phyloP scores from a whole-genome alignment of 2,797 vertebrate species.

The Hozukius guyotensis region DNA sequence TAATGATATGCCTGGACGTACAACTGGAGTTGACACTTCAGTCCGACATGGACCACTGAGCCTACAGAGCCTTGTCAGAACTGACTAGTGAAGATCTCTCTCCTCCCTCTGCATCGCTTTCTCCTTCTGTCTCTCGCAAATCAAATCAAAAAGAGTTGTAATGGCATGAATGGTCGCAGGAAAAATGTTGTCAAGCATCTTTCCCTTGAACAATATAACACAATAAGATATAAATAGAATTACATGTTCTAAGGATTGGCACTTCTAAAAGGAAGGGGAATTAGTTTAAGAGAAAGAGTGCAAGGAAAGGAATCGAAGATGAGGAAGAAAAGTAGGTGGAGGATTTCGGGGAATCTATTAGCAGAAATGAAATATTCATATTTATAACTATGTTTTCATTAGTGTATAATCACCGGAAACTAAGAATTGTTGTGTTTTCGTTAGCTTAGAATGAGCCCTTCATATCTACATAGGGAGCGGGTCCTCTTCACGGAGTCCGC shows the following conservation, averaged over 20 bases:
- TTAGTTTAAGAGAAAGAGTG: conserved; percentile 13
- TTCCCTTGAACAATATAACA: conserved; percentile 38
- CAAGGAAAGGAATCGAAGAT: background rate
- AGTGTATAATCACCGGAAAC: background rate
- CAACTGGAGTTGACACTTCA: conserved; percentile 56
- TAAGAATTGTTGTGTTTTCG: rapidly evolving
- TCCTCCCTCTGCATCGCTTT: conserved; percentile 31
- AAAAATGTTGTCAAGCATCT: conserved; percentile 46
- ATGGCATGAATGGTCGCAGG: conserved; percentile 41
- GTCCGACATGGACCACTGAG: conserved; percentile 57
- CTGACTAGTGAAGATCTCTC: conserved; percentile 52
- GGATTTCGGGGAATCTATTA: background rate
- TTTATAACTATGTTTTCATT: no score
- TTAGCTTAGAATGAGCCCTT: background rate
- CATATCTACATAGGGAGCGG: background rate
- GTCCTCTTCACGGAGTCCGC: background rate
- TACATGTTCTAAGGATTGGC: background rate
- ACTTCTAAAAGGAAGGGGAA: conserved; percentile 6
- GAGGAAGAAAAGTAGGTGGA: background rate
- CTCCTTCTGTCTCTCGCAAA: conserved; percentile 48
- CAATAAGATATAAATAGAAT: conserved; percentile 49
- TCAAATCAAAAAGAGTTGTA: conserved; percentile 55
- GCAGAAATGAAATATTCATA: no score
- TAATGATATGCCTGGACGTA: conserved; percentile 66
- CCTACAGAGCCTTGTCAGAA: conserved; percentile 61